Conservation (phyloP, 2,888 invertebrate species). For the Agriotes lineatus region DNA sequence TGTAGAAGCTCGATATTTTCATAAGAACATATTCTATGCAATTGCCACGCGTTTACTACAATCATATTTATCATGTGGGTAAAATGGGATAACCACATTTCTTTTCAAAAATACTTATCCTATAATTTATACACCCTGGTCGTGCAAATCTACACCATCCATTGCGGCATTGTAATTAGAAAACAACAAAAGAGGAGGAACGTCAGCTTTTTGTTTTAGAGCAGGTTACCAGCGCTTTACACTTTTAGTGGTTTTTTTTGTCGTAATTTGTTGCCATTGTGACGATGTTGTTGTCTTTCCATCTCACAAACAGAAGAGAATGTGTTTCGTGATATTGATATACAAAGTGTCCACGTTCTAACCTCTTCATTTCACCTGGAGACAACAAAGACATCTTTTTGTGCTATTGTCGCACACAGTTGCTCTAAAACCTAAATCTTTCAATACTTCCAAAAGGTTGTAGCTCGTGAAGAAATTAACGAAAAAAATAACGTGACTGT, state of each 20-base stretch:
- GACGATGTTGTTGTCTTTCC: constrained; percentile 35
- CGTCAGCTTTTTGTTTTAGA: constrained; percentile 10
- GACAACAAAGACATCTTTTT: no score
- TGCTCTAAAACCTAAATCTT: no score
- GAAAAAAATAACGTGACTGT: no score
- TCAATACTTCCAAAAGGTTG: no score
- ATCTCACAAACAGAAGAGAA: constrained; percentile 21
- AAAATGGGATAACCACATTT: constrained; percentile 35
- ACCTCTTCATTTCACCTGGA: no score
- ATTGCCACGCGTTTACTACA: constrained; percentile 27
- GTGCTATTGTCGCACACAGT: no score
- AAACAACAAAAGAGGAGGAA: constrained; percentile 8
- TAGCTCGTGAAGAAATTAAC: no score
- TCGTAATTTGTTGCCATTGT: constrained; percentile 33
- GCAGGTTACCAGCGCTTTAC: constrained; percentile 20
- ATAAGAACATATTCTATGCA: no score
- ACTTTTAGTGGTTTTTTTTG: constrained; percentile 13
- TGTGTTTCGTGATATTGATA: constrained; percentile 26
- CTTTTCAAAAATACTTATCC: constrained; percentile 31
- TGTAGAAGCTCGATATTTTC: no score
- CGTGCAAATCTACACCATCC: constrained; percentile 35
- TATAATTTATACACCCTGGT: constrained; percentile 27
- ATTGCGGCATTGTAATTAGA: constrained; percentile 23
- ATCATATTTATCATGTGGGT: constrained; percentile 21
- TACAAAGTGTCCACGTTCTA: background rate